A percentile compares a stretch with the other conserved stretches of the same genome.
Evolutionary conservation across 2,113 vertebrate genomes (phyloP).

Genomic region (Limanda limanda): DNA sequence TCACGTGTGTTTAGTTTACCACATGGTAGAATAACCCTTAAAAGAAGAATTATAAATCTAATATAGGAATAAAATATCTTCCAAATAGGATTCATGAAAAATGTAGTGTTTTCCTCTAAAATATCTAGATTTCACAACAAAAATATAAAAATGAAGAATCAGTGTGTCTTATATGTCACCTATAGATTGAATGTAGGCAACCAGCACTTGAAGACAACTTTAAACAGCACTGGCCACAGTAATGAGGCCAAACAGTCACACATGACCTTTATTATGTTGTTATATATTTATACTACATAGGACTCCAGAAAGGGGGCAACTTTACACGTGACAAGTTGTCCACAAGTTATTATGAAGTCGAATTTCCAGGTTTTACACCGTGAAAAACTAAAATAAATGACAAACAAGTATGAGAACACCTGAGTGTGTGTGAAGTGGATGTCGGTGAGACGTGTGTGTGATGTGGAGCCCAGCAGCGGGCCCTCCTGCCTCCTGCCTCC

Average conservation of each 20-base stretch:
- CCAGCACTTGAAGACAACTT: too few relatives aligned
- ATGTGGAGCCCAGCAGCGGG: conserved; percentile 42
- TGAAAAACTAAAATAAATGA: background rate
- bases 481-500: conserved; percentile 59
- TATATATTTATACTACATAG: background rate
- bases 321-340: conserved; percentile 1
- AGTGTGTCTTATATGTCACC: too few relatives aligned
- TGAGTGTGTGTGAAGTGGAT: background rate
- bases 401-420: background rate
- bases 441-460: conserved; percentile 7
- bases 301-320: background rate
- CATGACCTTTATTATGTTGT: too few relatives aligned
- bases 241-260: too few relatives aligned
- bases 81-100: background rate
- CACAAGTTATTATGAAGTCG: background rate
- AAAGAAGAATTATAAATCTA: background rate
- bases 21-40: background rate
- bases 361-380: too few relatives aligned
- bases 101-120: background rate
- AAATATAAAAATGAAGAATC: too few relatives aligned
- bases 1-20: background rate
- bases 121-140: too few relatives aligned
- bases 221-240: too few relatives aligned
- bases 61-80: background rate
- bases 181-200: too few relatives aligned